These are phyloP conservation scores for Nasua narica DNA, from an alignment of 2,797 vertebrate genomes.

Conservation along the genomic window DNA sequence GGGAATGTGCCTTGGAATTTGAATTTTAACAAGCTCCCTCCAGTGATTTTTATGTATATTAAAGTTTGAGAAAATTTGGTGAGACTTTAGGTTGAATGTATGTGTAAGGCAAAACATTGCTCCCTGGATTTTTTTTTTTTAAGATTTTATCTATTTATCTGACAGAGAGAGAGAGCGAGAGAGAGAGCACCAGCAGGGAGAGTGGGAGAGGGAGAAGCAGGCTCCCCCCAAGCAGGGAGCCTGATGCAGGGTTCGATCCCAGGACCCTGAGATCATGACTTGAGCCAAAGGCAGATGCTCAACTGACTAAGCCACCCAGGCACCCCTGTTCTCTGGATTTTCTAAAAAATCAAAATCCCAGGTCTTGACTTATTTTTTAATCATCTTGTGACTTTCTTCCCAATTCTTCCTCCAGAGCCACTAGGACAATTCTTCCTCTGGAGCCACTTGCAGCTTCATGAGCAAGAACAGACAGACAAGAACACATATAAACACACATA, in stretches of 20 bases:
- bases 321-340: no score
- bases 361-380: constrained; percentile 31
- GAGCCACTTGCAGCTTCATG: constrained; percentile 24
- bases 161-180: no score
- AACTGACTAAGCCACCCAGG: no score
- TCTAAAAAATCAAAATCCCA: constrained; percentile 7
- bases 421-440: constrained; percentile 15
- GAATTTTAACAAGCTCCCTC: background rate
- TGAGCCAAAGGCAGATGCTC: no score
- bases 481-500: background rate
- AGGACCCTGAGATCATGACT: no score
- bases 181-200: no score
- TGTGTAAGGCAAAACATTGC: background rate
- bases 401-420: constrained; percentile 12
- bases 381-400: constrained; percentile 30
- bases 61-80: constrained; percentile 36
- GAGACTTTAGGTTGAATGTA: background rate
- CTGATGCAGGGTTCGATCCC: no score
- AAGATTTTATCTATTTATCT: no score
- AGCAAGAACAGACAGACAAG: constrained; percentile 43
- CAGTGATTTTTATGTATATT: background rate
- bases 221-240: no score
- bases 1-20: background rate
- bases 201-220: no score
- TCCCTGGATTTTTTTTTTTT: background rate